Percentiles rank a stretch among this genome's conserved stretches.
phyloP scores from a whole-genome alignment of 1,140 invertebrate genomes.

The Magallana gigas region DNA sequence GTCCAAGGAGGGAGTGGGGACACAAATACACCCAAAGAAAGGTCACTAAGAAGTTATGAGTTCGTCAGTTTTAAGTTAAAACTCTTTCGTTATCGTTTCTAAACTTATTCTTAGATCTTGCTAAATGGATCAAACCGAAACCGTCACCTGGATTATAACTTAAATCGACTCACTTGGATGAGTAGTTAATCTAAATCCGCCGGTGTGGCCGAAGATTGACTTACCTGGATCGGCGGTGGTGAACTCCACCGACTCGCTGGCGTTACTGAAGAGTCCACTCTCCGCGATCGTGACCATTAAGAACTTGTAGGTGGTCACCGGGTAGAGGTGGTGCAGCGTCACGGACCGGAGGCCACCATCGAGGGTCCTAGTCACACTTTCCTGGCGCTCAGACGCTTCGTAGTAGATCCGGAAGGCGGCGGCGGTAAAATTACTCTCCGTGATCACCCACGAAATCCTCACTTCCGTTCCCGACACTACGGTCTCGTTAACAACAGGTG shows the following conservation, averaged over 20 bases:
- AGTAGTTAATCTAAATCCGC: too few relatives aligned
- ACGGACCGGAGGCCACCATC: neutral
- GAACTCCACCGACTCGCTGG: constrained; percentile 15
- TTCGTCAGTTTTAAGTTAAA: too few relatives aligned
- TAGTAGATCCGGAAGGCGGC: neutral
- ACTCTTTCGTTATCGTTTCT: too few relatives aligned
- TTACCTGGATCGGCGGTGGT: neutral
- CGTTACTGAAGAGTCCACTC: constrained; percentile 17
- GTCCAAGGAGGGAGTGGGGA: too few relatives aligned
- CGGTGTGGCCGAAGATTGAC: neutral
- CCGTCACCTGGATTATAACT: too few relatives aligned
- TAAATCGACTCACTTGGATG: too few relatives aligned
- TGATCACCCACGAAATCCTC: neutral
- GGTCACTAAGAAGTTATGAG: too few relatives aligned
- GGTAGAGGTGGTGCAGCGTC: constrained; percentile 1
- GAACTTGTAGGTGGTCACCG: constrained; percentile 8
- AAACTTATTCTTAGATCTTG: too few relatives aligned
- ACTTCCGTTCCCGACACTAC: constrained; percentile 1
- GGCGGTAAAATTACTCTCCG: neutral
- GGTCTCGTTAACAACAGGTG: neutral
- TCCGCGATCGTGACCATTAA: constrained; percentile 27
- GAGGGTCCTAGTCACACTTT: neutral
- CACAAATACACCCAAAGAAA: too few relatives aligned
- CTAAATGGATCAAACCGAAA: too few relatives aligned
- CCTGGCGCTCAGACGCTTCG: neutral